Percentiles rank a stretch among this genome's conserved stretches.
phyloP scores from a whole-genome alignment of 2,888 invertebrate species.

The Penaeus monodon region DNA sequence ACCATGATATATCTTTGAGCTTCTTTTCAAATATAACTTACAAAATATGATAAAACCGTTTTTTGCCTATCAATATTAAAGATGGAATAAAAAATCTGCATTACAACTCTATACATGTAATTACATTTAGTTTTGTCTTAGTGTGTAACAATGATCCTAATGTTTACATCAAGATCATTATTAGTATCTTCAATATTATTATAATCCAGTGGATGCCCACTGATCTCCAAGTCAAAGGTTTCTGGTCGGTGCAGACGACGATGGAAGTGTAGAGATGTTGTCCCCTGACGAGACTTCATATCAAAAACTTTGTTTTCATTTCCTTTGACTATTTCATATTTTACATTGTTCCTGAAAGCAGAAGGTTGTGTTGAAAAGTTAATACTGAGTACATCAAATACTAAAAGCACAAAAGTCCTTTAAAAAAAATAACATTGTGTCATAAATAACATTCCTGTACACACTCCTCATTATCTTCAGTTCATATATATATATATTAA shows the following conservation, averaged over 20 bases:
- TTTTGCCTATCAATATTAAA: not conserved
- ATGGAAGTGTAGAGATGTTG: conserved; percentile 76
- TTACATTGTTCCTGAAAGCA: conserved; percentile 73
- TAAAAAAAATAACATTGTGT: not conserved
- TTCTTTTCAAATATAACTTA: too few relatives aligned
- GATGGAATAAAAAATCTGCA: conserved; percentile 10
- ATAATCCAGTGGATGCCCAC: conserved; percentile 68
- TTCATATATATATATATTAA: too few relatives aligned
- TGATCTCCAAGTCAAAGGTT: conserved; percentile 75
- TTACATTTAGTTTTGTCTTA: conserved; percentile 10
- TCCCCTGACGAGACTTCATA: conserved; percentile 73
- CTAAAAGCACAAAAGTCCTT: not conserved
- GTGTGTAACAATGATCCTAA: conserved; percentile 62
- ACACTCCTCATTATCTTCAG: too few relatives aligned
- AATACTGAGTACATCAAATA: not conserved
- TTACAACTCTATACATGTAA: conserved; percentile 29
- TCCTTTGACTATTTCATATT: conserved; percentile 75
- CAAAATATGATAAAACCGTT: not conserved
- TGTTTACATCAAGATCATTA: conserved; percentile 59
- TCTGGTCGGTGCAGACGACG: conserved; percentile 73
- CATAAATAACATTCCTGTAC: too few relatives aligned
- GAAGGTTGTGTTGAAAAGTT: not conserved
- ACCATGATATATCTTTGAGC: not conserved
- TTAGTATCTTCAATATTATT: conserved; percentile 51
- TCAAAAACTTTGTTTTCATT: conserved; percentile 76